A percentile compares a stretch with the other conserved stretches of the same genome.
phyloP scores from a whole-genome alignment of 2,888 invertebrate species.

The Augochlorella aurata region DNA sequence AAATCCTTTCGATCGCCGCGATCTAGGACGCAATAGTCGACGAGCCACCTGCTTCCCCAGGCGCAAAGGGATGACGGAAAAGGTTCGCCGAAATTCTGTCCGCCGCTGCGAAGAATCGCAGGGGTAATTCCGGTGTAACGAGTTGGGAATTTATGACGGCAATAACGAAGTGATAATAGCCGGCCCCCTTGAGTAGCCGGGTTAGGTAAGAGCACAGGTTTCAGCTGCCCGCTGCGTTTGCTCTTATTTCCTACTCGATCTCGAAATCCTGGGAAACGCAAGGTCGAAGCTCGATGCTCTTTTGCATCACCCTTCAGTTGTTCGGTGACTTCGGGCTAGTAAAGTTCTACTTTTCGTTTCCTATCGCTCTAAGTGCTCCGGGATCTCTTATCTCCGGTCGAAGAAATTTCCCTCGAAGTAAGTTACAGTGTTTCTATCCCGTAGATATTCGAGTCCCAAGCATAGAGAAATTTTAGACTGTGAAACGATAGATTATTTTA shows the following conservation, averaged over 20 bases:
- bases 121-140: constrained; percentile 69
- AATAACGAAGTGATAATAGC: constrained; percentile 80
- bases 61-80: not conserved
- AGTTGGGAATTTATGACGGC: constrained; percentile 76
- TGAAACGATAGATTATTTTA: not conserved
- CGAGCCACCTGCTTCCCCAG: constrained; percentile 37
- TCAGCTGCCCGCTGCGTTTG: constrained; percentile 71
- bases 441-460: not conserved
- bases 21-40: not conserved
- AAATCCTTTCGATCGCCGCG: constrained; percentile 5
- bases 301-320: constrained; percentile 26
- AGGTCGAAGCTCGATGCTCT: constrained; percentile 12
- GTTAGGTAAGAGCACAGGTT: constrained; percentile 75
- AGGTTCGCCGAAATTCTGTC: constrained; percentile 35
- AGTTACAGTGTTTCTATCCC: not conserved
- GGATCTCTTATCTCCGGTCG: not conserved
- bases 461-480: not conserved
- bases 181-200: constrained; percentile 70
- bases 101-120: constrained; percentile 49
- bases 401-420: not conserved
- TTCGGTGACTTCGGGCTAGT: constrained; percentile 26
- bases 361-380: not conserved
- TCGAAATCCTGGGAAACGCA: constrained; percentile 40
- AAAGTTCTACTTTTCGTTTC: not conserved
- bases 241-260: constrained; percentile 71